These are phyloP conservation scores for Umimayanthus kanabou DNA, from an alignment of 92 coral and sea anemone species.

Conservation along the genomic window DNA sequence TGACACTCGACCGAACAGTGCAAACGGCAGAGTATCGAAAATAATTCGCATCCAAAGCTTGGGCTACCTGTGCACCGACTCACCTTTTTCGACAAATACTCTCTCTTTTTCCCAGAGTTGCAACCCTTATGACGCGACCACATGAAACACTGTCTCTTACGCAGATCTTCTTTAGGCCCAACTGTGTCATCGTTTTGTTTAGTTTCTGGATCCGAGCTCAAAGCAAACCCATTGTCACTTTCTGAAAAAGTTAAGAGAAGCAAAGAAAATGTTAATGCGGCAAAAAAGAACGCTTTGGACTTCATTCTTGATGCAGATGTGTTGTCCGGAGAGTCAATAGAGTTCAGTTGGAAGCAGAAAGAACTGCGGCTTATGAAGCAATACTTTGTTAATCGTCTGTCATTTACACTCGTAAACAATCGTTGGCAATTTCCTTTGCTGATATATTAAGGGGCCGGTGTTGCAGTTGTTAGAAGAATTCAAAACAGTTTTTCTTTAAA, in stretches of 20 bases:
- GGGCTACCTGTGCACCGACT: no score
- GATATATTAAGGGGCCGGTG: not conserved
- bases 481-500: not conserved
- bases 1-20: no score
- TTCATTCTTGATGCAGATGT: not conserved
- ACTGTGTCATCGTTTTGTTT: not conserved
- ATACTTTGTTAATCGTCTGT: not conserved
- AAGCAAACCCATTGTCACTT: not conserved
- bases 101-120: not conserved
- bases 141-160: not conserved
- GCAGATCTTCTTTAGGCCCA: not conserved
- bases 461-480: not conserved
- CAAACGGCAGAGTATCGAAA: no score
- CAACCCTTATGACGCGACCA: not conserved
- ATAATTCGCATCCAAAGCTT: no score
- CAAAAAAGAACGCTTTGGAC: not conserved
- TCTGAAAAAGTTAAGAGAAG: not conserved
- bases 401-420: not conserved
- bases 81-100: not conserved
- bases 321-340: not conserved
- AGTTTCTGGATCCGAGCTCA: not conserved
- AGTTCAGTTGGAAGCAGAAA: not conserved
- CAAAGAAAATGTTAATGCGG: not conserved
- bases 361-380: not conserved
- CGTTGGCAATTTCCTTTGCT: not conserved